Base-by-base conservation (phyloP, 2,888 invertebrate genomes). In the Clistopyga incitator region DNA sequence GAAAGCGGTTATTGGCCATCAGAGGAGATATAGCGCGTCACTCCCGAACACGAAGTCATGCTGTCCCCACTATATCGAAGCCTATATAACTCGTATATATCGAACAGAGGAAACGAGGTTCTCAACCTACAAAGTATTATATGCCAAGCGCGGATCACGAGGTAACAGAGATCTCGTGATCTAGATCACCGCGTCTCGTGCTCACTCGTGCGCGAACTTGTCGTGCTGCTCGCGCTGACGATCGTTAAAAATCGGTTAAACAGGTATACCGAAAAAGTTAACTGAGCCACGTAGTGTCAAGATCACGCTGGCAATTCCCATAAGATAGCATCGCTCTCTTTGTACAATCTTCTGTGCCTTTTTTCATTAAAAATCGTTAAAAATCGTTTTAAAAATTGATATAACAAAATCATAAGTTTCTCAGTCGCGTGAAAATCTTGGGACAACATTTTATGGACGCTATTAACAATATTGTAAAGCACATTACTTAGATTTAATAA, bases 1-100 rank as follows among this genome's bases (percentile, higher is more conserved):
- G 23, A 86, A 82, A 85, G 84, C 80, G 84, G 87, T 88, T 90
- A 89, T 89, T 87, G 88, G 89, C 85, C 86, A 89, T 81, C 65
- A 71, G 83, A 87, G 38, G 86, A 87, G 87, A 89, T 87, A 88
- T 88, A 88, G 88, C 86, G 86, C 89, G 87, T 88, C 86, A 88
- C 88, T 88, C 87, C 87, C 88, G 83, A 85, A 88, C 38, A 38
- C 86, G 85, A 86, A 87, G 54, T 47, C 47, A 59, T 65, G 77
- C 54, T 70, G 64, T 65, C 47, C 65, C 34, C 59, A 72, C 77
- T 64, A 65, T 64, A 75, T 64, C 34, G 11, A 38, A 23, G 23
- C 56, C 56, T 38, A 54, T 76, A 70, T 18, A 15, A 45, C 42
- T 67, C 65, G 38, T 56, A 50, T 59, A 67, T 34, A 45, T 50